Base-by-base conservation (phyloP, 1,140 invertebrate species). In the Magallana angulata region DNA sequence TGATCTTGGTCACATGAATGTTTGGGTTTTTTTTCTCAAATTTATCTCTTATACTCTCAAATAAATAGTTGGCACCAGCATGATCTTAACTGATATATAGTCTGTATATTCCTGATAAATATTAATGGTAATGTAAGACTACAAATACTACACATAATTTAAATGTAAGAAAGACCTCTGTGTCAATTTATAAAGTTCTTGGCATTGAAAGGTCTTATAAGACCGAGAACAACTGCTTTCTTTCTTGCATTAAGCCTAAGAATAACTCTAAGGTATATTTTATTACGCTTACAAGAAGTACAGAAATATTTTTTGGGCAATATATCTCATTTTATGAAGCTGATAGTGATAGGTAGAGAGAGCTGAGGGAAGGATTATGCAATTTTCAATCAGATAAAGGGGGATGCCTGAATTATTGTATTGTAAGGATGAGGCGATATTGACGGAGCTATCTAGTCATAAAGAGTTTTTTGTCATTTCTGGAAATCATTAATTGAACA, bases 311-410 rank as follows among this genome's bases (percentile, higher is more conserved):
- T 76, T 36, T 76, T 24, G 7, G 36, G 36, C 36, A 48, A 48
- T 36, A 9, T 30, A 30, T 30, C 12, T 71, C n/a, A 30, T 76
- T 76, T 76, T 76, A 36, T 30, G 68, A 76, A 76, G 14, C 68
- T 76, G 68, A 76, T 76, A 76, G 68, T 76, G 68, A 76, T 76
- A 76, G 68, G 68, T 30, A 30, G 68, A 12, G 24, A 76, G 14
- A 11, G 24, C 7, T 30, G 30, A 76, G 68, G 7, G 68, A 36
- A 76, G 60, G 14, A 76, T 76, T 24, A 76, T 76, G 24, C 68
- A 36, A 24, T 76, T 48, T 76, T 76, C 18, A 76, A 7, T 76
- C 68, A 76, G 68, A 76, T 76, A 30, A 76, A 2, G 68, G 0
- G 68, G 7, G 36, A 36, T 30, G 24, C 24, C 24, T 76, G 68